Conservation (phyloP, 2,797 vertebrate species). For the Balearica regulorum region DNA sequence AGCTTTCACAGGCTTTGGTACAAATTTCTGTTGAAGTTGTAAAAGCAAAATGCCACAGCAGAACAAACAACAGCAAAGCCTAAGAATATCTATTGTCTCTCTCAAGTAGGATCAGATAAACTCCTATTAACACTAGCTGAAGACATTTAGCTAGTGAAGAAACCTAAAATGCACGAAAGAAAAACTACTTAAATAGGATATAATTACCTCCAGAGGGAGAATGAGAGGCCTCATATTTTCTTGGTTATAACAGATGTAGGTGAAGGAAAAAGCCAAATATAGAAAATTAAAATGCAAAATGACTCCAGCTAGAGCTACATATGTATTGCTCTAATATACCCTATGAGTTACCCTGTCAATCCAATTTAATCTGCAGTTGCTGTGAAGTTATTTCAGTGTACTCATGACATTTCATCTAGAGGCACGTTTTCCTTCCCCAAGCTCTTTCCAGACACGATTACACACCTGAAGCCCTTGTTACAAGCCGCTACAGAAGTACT, state of each 20-base stretch:
- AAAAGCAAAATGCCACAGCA: constrained; percentile 3
- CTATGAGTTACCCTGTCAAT: background rate
- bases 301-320: background rate
- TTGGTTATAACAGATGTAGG: background rate
- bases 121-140: background rate
- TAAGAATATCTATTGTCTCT: background rate
- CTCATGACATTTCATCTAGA: background rate
- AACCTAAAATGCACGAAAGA: background rate
- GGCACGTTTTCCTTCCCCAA: background rate
- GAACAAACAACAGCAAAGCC: background rate
- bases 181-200: background rate
- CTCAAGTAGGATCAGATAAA: background rate
- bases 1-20: background rate
- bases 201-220: background rate
- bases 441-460: background rate
- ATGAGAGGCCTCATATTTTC: background rate
- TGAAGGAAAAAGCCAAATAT: background rate
- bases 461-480: background rate
- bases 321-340: background rate
- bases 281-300: background rate
- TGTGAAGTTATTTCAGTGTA: background rate
- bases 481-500: background rate
- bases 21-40: constrained; percentile 19
- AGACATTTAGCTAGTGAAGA: background rate
- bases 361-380: background rate